Evolutionary conservation across 2,797 vertebrate species (phyloP).

Genomic region (Gallinago solitaria): DNA sequence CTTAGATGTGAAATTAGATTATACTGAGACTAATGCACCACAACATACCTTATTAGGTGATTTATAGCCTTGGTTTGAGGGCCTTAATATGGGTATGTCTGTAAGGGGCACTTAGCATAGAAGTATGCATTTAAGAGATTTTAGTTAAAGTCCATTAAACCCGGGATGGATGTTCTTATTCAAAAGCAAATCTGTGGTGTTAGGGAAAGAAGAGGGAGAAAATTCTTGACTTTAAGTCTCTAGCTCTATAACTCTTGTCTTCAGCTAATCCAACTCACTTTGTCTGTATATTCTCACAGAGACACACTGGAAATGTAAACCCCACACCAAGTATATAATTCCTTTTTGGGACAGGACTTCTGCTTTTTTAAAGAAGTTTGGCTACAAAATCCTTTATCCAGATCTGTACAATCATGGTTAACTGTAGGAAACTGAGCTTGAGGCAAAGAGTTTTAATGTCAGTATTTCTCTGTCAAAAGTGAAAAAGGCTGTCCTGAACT

Average conservation of each 20-base stretch:
- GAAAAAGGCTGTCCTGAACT: not conserved
- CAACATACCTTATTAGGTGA: not conserved
- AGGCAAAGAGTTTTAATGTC: not conserved
- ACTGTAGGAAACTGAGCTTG: not conserved
- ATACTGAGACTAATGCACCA: not conserved
- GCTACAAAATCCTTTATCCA: not conserved
- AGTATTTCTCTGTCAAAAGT: not conserved
- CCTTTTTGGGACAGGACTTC: not conserved
- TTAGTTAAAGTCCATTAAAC: not conserved
- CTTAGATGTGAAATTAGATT: not conserved
- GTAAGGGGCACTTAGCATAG: not conserved
- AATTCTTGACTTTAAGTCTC: not conserved
- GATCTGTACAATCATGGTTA: not conserved
- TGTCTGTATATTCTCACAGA: not conserved
- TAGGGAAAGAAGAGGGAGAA: not conserved
- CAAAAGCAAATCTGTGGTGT: not conserved
- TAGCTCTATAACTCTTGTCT: not conserved
- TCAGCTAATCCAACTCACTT: not conserved
- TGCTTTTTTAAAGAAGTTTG: not conserved
- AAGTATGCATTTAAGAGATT: not conserved
- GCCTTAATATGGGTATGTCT: not conserved
- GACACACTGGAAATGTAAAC: not conserved
- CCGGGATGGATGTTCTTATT: not conserved
- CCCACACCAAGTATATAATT: not conserved
- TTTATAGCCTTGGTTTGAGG: not conserved